A percentile compares a stretch with the other conserved stretches of the same genome.
phyloP scores from a whole-genome alignment of 2,888 invertebrate species.

The Philaethria dido region DNA sequence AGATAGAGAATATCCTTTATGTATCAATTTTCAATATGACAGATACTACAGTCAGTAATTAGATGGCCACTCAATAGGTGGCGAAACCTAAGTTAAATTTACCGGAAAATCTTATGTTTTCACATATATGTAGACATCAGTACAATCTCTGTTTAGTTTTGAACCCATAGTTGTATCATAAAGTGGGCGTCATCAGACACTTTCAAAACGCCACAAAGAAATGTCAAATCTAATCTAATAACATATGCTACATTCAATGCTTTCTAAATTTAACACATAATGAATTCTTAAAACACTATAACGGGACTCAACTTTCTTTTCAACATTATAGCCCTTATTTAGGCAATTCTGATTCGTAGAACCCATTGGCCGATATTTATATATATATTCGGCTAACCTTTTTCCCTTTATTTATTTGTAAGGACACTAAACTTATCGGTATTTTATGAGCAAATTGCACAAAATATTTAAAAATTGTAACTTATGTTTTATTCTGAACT shows the following conservation, averaged over 20 bases:
- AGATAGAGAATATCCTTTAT: too few relatives aligned
- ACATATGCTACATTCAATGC: conserved; percentile 10
- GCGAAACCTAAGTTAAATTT: too few relatives aligned
- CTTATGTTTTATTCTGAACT: background rate
- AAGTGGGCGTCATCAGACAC: background rate
- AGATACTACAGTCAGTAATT: too few relatives aligned
- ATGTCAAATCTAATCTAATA: conserved; percentile 11
- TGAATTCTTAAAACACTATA: conserved; percentile 15
- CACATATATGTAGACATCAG: background rate
- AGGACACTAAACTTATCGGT: too few relatives aligned
- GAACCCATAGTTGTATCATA: background rate
- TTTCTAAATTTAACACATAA: conserved; percentile 20
- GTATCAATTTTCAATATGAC: too few relatives aligned
- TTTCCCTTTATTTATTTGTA: too few relatives aligned
- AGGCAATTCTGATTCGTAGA: conserved; percentile 9
- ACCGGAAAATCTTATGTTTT: too few relatives aligned
- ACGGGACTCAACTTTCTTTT: conserved; percentile 20
- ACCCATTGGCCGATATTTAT: background rate
- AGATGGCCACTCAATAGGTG: too few relatives aligned
- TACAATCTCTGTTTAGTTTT: background rate
- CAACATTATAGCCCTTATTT: conserved; percentile 20
- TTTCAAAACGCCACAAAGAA: background rate
- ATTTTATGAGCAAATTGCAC: too few relatives aligned
- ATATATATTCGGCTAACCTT: too few relatives aligned
- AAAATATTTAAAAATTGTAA: background rate